phyloP scores from a whole-genome alignment of 1,140 invertebrate genomes.

The Gryllus bimaculatus region DNA sequence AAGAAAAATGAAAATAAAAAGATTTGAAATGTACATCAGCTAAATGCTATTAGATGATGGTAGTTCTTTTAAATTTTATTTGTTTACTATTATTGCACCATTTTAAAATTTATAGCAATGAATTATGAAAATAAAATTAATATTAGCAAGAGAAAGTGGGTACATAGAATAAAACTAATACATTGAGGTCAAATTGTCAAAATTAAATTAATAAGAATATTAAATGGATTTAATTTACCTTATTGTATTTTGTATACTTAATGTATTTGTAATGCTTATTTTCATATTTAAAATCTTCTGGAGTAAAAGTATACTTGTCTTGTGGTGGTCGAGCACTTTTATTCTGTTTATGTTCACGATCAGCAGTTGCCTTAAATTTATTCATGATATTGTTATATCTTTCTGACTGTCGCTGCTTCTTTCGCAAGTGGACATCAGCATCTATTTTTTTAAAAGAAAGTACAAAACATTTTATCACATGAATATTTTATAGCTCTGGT shows the following conservation, averaged over 20 bases:
- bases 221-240: conserved; percentile 38
- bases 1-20: too few species aligned
- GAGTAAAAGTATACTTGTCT: conserved; percentile 51
- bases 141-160: too few species aligned
- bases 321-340: conserved; percentile 14
- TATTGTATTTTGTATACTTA: conserved; percentile 62
- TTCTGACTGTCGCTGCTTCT: conserved; percentile 51
- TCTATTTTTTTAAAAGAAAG: conserved; percentile 31
- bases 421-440: conserved; percentile 41
- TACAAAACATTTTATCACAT: neutral
- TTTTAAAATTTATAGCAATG: too few species aligned
- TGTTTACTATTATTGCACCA: too few species aligned
- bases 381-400: conserved; percentile 50
- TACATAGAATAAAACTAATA: neutral
- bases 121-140: too few species aligned
- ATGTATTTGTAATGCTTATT: conserved; percentile 74
- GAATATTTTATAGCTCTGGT: neutral
- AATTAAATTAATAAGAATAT: neutral
- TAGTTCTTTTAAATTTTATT: too few species aligned
- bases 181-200: neutral
- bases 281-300: conserved; percentile 67
- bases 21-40: too few species aligned
- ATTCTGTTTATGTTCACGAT: conserved; percentile 28
- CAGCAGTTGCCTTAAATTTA: conserved; percentile 52
- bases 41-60: too few species aligned